Evolutionary conservation across 2,888 invertebrate genomes (phyloP).

Genomic region (Agriotes lineatus): DNA sequence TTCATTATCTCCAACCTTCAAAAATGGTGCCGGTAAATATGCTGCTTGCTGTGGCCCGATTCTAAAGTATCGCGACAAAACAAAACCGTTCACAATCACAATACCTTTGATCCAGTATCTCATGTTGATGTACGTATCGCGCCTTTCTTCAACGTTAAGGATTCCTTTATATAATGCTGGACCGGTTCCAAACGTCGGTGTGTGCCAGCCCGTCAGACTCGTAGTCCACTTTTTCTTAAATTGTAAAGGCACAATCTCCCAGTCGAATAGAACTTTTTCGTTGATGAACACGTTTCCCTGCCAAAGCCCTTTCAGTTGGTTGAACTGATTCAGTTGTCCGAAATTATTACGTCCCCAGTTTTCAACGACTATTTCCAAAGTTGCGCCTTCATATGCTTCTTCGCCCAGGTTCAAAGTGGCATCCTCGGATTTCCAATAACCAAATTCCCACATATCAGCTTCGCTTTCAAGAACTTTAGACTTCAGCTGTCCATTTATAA

Average conservation of each 20-base stretch:
- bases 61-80: constrained; percentile 89
- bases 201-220: constrained; percentile 53
- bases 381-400: constrained; percentile 51
- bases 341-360: constrained; percentile 85
- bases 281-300: constrained; percentile 66
- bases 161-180: constrained; percentile 61
- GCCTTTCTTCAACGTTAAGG: constrained; percentile 72
- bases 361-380: constrained; percentile 71
- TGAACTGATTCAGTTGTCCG: constrained; percentile 62
- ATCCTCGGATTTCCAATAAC: constrained; percentile 62
- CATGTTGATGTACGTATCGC: constrained; percentile 84
- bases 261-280: constrained; percentile 60
- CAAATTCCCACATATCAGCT: constrained; percentile 61
- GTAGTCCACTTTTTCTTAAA: constrained; percentile 66
- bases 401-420: constrained; percentile 56
- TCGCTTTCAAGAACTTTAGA: constrained; percentile 56
- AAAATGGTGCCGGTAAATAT: constrained; percentile 82
- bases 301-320: constrained; percentile 62
- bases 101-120: constrained; percentile 88
- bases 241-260: constrained; percentile 68
- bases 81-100: constrained; percentile 86
- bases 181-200: background rate
- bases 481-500: constrained; percentile 63
- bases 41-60: constrained; percentile 85
- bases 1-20: constrained; percentile 67